Evolutionary conservation across 1,140 invertebrate genomes (phyloP), one percentile per base, ranked within the genome.

Genomic region (Pseudomyrmex flavicornis): DNA sequence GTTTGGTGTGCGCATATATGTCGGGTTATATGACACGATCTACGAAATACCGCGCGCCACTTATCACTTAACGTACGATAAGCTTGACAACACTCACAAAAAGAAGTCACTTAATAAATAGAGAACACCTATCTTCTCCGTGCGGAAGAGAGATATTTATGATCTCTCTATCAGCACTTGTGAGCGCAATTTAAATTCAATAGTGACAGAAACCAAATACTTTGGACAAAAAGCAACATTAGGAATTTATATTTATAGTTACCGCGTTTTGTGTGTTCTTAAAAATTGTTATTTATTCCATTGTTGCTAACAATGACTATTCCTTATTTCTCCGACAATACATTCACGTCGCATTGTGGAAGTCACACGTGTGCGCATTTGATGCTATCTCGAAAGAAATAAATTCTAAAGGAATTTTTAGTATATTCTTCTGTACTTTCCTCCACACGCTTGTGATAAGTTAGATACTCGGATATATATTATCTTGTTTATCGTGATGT

Each of bases 51-150:
- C 15, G 13, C 56, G 20, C 5, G 35, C 15, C 12, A 58, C 44
- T n/a, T 15, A 10, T 62, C 20, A 13, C n/a, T 26, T 22, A 46
- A 12, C 26, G 26, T 22, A 61, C 15, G 59, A 63, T 75, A 75
- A 48, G 69, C 26, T 17, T 35, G 35, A 35, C 80, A 48, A 75
- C 46, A 63, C 9, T 15, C 26, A 48, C 80, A 58, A 66, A 77
- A 52, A 75, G 62, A 76, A 20, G n/a, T 79, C 44, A 54, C 65
- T 72, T 72, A 80, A 72, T 80, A 59, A 80, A 66, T 79, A 70
- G 54, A 20, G 48, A 35, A 22, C 35, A n/a, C 9, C 17, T 69
- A 50, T 59, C 10, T 13, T 12, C 22, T 59, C 61, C 61, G 59
- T 48, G 52, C 63, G 52, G 12, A 10, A 35, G 35, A 35, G 35